Evolutionary conservation across 2,113 vertebrate species (phyloP), one percentile per base, ranked within the genome.

Genomic region (Glaucomys volans): DNA sequence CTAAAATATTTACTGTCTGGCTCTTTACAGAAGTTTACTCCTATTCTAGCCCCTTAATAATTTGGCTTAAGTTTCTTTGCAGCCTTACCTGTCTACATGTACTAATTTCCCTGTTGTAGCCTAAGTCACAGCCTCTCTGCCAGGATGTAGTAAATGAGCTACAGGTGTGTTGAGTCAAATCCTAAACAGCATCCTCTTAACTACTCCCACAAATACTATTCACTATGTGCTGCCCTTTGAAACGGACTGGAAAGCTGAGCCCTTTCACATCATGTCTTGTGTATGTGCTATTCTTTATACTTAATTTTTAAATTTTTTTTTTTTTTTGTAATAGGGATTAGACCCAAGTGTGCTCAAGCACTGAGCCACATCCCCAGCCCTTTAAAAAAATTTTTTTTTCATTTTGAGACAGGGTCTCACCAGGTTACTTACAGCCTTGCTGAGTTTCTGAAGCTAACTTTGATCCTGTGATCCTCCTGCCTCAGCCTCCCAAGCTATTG

Each of bases 11-110:
- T 94, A 84, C 57, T 89, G 0, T 87, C 30, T 86, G 44, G 16
- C 35, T 75, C 62, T 82, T 89, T 86, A 35, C 7, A 82, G 22
- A 57, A 80, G 13, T 74, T 90, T 74, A 17, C 12, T 79, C 47
- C 14, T 22, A 18, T 93, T 87, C 50, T 75, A 87, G 40, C 52
- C 28, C 37, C 37, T 90, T 95, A 86, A 67, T 26, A 69, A 24
- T 86, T 66, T 85, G 72, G n/a, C 82, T 93, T 93, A 62, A 37
- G 35, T 89, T 95, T 88, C 82, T 91, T 91, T 76, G 17, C 57
- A 92, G 57, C 20, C 30, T 83, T 50, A 77, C 50, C 59, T n/a
- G 28, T 76, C 7, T 57, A 20, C 24, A 40, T n/a, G 17, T 28
- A 47, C 54, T 77, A 8, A 24, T n/a, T 7, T 84, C 81, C 40